Conservation (phyloP, 2,113 vertebrate genomes). For the Gopherus flavomarginatus region DNA sequence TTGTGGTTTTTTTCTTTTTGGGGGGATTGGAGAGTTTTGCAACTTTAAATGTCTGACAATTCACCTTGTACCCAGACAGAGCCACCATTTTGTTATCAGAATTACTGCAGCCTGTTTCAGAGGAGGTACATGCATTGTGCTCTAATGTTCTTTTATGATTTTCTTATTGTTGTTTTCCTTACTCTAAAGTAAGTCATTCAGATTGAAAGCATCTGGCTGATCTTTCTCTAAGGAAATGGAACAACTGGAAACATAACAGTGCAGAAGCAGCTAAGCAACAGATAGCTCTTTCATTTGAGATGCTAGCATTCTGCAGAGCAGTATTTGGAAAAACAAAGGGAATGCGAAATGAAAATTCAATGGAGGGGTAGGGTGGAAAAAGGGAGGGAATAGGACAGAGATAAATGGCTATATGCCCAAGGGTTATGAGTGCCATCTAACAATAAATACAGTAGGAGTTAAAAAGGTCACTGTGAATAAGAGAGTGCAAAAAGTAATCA, state of each 20-base stretch:
- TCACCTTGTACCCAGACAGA: background rate
- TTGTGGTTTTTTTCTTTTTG: background rate
- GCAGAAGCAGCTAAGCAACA: constrained; percentile 3
- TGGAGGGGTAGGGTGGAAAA: background rate
- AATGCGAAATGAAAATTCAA: constrained; percentile 43
- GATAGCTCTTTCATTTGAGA: constrained; percentile 12
- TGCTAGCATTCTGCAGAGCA: constrained; percentile 44
- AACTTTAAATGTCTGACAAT: background rate
- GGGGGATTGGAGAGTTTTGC: background rate
- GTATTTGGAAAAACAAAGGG: constrained; percentile 55
- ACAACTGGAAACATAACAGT: background rate
- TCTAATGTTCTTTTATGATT: background rate
- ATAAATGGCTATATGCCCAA: constrained; percentile 73
- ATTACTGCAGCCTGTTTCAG: background rate
- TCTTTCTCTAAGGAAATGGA: constrained; percentile 3
- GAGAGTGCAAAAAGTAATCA: constrained; percentile 73
- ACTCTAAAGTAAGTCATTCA: background rate
- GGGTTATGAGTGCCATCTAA: constrained; percentile 70
- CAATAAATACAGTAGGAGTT: constrained; percentile 58
- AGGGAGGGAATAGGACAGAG: constrained; percentile 53
- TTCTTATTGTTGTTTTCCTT: background rate
- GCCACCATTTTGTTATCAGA: background rate
- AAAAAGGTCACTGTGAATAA: constrained; percentile 71
- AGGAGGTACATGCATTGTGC: background rate
- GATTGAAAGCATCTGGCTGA: background rate